Percentiles rank a stretch among this genome's conserved stretches.
These are phyloP conservation scores for Beroe ovata DNA, from an alignment of 37 sponge, comb jelly and placozoan genomes.

Conservation along the genomic window DNA sequence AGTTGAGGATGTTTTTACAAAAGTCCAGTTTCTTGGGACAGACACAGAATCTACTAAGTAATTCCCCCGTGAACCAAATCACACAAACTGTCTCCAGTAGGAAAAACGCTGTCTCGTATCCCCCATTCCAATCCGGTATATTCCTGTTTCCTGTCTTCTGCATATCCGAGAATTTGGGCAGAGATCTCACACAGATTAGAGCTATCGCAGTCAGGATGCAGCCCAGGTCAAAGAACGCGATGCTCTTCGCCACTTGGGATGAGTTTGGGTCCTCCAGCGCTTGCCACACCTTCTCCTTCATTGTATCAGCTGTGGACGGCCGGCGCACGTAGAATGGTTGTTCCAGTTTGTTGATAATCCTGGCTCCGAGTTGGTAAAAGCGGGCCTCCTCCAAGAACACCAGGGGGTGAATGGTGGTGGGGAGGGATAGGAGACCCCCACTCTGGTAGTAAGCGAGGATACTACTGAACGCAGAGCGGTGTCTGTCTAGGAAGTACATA, in stretches of 20 bases:
- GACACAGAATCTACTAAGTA: constrained; percentile 42
- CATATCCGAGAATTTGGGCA: background rate
- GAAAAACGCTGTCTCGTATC: constrained; percentile 8
- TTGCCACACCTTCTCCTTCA: constrained; percentile 51
- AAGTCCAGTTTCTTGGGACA: constrained; percentile 23
- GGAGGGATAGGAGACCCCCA: constrained; percentile 63
- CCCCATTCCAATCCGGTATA: background rate
- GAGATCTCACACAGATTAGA: constrained; percentile 34
- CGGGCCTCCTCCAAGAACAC: constrained; percentile 66
- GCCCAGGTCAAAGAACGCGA: constrained; percentile 60
- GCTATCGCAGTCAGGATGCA: constrained; percentile 58
- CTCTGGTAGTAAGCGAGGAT: constrained; percentile 66
- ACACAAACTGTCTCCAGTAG: constrained; percentile 53
- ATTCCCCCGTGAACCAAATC: constrained; percentile 48
- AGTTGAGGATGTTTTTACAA: constrained; percentile 46
- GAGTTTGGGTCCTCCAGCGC: constrained; percentile 43
- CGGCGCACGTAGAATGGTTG: constrained; percentile 31
- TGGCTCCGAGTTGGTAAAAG: constrained; percentile 32
- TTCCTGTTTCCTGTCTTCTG: no score
- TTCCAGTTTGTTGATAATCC: constrained; percentile 63
- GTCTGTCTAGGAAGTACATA: constrained; percentile 56
- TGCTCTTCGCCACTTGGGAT: constrained; percentile 8
- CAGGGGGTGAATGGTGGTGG: constrained; percentile 60
- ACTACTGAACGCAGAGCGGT: constrained; percentile 59
- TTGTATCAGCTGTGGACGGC: constrained; percentile 7